Percentiles rank a stretch among this genome's conserved stretches.
Conservation (phyloP, 2,113 vertebrate genomes). For the Plestiodon gilberti region DNA sequence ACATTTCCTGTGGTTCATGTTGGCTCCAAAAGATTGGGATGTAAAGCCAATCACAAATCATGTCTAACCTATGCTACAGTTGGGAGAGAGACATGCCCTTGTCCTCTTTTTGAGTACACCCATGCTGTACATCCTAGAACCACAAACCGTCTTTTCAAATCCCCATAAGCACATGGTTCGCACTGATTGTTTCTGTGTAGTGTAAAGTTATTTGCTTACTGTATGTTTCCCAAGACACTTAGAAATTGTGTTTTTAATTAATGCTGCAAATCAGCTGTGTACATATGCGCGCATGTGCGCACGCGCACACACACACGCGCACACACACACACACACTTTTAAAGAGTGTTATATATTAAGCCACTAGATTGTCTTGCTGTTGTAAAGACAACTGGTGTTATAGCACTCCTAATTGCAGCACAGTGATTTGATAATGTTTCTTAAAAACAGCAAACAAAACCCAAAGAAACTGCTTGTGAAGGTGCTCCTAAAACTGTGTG, state of each 20-base stretch:
- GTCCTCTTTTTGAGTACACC: background rate
- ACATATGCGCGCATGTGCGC: background rate
- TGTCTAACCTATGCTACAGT: background rate
- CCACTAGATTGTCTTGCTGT: background rate
- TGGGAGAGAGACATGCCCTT: background rate
- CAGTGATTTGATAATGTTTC: conserved; percentile 38
- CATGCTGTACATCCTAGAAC: background rate
- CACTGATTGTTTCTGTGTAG: background rate
- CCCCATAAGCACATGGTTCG: background rate
- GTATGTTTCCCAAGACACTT: accelerated
- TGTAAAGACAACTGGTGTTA: conserved; percentile 19
- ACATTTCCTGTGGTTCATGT: background rate
- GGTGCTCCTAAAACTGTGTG: conserved; percentile 38
- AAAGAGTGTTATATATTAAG: conserved; percentile 14
- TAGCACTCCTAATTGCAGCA: conserved; percentile 11
- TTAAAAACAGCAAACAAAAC: background rate
- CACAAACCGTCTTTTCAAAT: background rate
- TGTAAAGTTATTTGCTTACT: background rate
- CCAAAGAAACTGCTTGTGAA: conserved; percentile 15
- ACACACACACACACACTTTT: accelerated
- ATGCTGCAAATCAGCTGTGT: background rate
- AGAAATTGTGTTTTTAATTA: background rate
- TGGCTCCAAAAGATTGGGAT: background rate
- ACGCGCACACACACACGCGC: too few relatives aligned
- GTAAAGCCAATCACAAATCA: background rate